Percentiles rank a stretch among this genome's conserved stretches.
phyloP scores from a whole-genome alignment of 2,113 vertebrate species.

The Cephalopterus ornatus region DNA sequence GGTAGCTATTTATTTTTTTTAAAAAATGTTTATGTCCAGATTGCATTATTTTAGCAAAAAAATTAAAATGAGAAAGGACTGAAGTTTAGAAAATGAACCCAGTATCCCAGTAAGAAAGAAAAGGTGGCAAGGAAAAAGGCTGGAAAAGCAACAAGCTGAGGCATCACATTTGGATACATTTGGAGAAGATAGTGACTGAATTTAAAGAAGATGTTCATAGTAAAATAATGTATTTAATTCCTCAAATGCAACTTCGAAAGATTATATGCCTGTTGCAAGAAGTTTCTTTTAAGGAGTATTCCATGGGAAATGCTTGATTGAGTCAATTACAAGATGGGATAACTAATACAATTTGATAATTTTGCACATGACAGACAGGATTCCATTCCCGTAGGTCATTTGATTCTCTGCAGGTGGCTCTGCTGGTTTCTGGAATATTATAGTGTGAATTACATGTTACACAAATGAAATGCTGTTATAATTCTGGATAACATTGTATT shows the following conservation, averaged over 20 bases:
- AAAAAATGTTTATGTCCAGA: not conserved
- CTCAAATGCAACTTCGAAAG: not conserved
- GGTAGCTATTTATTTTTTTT: not conserved
- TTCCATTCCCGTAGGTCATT: constrained; percentile 62
- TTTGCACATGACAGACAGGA: constrained; percentile 51
- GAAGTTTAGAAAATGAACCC: not conserved
- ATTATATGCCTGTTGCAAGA: not conserved
- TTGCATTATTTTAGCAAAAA: not conserved
- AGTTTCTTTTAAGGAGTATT: constrained; percentile 20
- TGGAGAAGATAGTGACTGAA: not conserved
- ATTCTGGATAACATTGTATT: constrained; percentile 68
- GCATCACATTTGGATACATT: not conserved
- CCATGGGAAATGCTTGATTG: constrained; percentile 32
- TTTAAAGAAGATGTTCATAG: not conserved
- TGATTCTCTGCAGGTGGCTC: constrained; percentile 72
- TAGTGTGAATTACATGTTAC: constrained; percentile 57
- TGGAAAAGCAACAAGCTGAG: not conserved
- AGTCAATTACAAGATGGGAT: constrained; percentile 36
- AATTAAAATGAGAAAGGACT: not conserved
- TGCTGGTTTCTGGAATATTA: constrained; percentile 54
- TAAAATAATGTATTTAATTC: constrained; percentile 23
- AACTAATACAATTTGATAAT: constrained; percentile 53
- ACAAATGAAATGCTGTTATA: constrained; percentile 71
- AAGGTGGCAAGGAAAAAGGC: not conserved
- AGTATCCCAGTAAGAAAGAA: not conserved